phyloP scores from a whole-genome alignment of 2,888 invertebrate genomes.

The Carpatolechia fugitivella region DNA sequence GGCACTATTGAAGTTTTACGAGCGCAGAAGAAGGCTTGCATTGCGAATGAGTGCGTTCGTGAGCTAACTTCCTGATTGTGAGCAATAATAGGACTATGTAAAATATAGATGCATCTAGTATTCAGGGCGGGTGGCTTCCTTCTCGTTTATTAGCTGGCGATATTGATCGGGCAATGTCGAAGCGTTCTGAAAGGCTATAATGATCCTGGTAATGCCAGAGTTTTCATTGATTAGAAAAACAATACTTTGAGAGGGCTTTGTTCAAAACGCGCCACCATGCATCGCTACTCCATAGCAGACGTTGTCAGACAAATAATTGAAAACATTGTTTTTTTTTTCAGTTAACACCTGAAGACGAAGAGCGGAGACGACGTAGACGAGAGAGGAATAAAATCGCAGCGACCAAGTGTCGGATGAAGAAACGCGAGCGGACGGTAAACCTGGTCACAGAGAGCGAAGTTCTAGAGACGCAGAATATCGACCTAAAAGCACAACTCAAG shows the following conservation, averaged over 20 bases:
- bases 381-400: conserved; percentile 97
- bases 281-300: too few relatives aligned
- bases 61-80: conserved; percentile 67
- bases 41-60: conserved; percentile 57
- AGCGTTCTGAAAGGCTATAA: neutral
- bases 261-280: too few relatives aligned
- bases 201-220: neutral
- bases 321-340: conserved; percentile 39
- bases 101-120: conserved; percentile 38
- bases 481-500: conserved; percentile 88
- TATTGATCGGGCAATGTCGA: conserved; percentile 2
- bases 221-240: too few relatives aligned
- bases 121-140: conserved; percentile 13
- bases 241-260: too few relatives aligned
- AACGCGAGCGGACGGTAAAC: conserved; percentile 92
- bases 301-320: neutral
- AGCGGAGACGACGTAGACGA: conserved; percentile 89
- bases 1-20: conserved; percentile 74
- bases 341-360: conserved; percentile 95
- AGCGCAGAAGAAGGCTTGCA: conserved; percentile 64
- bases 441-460: conserved; percentile 92
- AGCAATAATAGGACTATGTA: conserved; percentile 55
- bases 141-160: conserved; percentile 6
- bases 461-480: conserved; percentile 90
- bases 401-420: conserved; percentile 96